phyloP scores from a whole-genome alignment of 92 coral and sea anemone genomes.

The Umimayanthus chanpuru region DNA sequence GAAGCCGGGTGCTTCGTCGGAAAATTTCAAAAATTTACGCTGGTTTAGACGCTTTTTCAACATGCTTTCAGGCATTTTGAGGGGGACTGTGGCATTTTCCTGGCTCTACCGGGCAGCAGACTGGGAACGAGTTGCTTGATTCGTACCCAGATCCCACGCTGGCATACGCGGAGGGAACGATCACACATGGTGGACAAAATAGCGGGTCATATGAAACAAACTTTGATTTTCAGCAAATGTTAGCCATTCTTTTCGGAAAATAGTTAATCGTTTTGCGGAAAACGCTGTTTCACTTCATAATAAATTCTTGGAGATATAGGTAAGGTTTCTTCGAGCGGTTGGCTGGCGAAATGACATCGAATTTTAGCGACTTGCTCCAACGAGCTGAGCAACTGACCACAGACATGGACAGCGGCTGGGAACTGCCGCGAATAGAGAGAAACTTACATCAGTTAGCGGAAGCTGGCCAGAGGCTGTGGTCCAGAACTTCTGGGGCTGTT shows the following conservation, averaged over 20 bases:
- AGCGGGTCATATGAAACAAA: slow-evolving; percentile 81
- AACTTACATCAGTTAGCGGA: slow-evolving; percentile 96
- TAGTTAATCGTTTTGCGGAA: not conserved
- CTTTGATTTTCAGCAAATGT: slow-evolving; percentile 1
- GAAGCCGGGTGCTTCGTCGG: too few species aligned
- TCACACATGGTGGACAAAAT: slow-evolving; percentile 47
- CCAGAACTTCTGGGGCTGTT: slow-evolving; percentile 79
- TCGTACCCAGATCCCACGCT: not conserved
- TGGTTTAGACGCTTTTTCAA: too few species aligned
- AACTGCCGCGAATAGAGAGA: slow-evolving; percentile 90
- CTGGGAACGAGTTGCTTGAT: not conserved
- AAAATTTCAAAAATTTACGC: too few species aligned
- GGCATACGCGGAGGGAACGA: not conserved
- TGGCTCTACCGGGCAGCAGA: not conserved
- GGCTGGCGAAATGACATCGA: slow-evolving; percentile 75
- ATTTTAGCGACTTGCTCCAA: slow-evolving; percentile 92
- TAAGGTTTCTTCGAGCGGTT: not conserved
- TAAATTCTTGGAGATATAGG: too few species aligned
- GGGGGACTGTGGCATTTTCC: too few species aligned
- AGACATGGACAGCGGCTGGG: slow-evolving; percentile 98
- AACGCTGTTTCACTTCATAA: not conserved
- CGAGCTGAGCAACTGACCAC: slow-evolving; percentile 99
- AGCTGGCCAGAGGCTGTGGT: slow-evolving; percentile 96
- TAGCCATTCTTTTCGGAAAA: slow-evolving; percentile 16
- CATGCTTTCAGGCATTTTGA: too few species aligned